Evolutionary conservation across 2,797 vertebrate genomes (phyloP).

Genomic region (Syndactyla subalaris): DNA sequence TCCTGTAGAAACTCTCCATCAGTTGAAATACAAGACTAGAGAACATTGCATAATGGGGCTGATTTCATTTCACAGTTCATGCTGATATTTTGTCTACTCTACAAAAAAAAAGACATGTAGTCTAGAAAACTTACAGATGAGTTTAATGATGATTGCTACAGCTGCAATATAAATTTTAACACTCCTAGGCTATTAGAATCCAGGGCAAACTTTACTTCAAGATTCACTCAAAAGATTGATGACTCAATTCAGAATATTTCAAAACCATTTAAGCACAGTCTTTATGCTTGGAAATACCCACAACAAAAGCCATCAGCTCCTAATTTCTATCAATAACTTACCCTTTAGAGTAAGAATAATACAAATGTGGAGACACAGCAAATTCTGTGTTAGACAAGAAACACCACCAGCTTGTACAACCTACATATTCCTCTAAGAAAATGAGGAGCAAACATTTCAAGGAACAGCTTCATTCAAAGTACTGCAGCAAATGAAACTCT

Average conservation of each 20-base stretch:
- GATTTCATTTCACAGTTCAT: background rate
- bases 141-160: conserved; percentile 1
- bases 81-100: background rate
- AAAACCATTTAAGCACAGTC: background rate
- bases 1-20: background rate
- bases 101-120: background rate
- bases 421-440: background rate
- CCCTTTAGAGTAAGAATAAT: background rate
- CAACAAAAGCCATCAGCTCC: background rate
- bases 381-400: background rate
- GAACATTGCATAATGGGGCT: background rate
- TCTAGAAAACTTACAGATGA: background rate
- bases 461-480: background rate
- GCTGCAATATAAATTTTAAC: conserved; percentile 5
- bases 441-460: background rate
- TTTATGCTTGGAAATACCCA: background rate
- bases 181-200: background rate
- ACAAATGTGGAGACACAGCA: background rate
- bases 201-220: background rate
- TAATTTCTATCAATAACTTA: background rate
- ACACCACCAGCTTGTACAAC: background rate
- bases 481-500: background rate
- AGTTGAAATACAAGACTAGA: background rate
- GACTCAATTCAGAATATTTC: conserved; percentile 35
- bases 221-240: conserved; percentile 35